Evolutionary conservation across 1,140 invertebrate species (phyloP).

Genomic region (Bombyx mori): DNA sequence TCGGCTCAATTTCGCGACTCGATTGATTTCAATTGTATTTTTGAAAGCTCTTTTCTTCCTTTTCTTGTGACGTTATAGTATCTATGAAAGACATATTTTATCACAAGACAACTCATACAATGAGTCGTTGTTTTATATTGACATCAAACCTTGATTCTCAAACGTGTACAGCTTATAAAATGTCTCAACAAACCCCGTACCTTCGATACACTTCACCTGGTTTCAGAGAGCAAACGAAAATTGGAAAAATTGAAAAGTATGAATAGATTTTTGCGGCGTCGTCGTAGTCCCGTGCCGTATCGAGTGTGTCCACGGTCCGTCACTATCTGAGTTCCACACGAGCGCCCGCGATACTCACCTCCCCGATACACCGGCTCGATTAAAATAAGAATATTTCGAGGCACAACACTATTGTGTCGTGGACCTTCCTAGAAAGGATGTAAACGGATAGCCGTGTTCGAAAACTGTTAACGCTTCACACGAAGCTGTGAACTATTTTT

Average conservation of each 20-base stretch:
- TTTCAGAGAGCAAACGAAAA: background rate
- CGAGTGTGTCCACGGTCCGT: slow-evolving; percentile 45
- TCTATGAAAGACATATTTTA: no score
- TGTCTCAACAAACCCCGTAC: no score
- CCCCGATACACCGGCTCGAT: slow-evolving; percentile 54
- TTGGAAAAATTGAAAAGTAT: slow-evolving; percentile 50
- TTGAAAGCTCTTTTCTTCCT: slow-evolving; percentile 18
- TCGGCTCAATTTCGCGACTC: slow-evolving; percentile 3
- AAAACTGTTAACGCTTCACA: slow-evolving; percentile 23
- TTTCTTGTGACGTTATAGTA: background rate
- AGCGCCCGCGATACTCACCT: slow-evolving; percentile 44
- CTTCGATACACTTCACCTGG: no score
- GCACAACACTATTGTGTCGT: slow-evolving; percentile 47
- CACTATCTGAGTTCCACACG: slow-evolving; percentile 65
- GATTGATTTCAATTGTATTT: slow-evolving; percentile 28
- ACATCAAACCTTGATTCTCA: no score
- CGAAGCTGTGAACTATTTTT: background rate
- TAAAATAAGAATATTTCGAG: slow-evolving; percentile 60
- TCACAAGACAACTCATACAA: no score
- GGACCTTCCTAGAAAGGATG: slow-evolving; percentile 38
- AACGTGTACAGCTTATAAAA: no score
- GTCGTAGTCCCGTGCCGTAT: slow-evolving; percentile 18
- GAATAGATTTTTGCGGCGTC: slow-evolving; percentile 42
- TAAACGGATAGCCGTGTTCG: slow-evolving; percentile 23
- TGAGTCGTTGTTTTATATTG: no score